phyloP scores from a whole-genome alignment of 2,113 vertebrate genomes.

The Procapra przewalskii region DNA sequence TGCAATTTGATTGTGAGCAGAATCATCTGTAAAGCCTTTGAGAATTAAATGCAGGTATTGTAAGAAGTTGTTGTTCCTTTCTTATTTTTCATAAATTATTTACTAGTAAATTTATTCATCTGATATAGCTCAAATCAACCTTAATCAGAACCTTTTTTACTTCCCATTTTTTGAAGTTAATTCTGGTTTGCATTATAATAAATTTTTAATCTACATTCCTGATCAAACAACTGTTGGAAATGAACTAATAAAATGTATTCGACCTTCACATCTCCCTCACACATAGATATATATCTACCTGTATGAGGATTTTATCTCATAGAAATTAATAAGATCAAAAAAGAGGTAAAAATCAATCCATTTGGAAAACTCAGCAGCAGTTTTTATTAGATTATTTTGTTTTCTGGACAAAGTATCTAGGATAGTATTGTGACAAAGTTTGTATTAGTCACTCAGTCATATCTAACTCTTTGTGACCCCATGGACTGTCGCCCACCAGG shows the following conservation, averaged over 20 bases:
- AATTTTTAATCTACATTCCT: not conserved
- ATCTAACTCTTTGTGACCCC: not conserved
- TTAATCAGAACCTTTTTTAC: not conserved
- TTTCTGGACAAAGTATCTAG: not conserved
- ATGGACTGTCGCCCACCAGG: not conserved
- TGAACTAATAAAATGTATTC: not conserved
- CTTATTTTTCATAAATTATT: not conserved
- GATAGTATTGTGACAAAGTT: not conserved
- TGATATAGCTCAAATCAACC: not conserved
- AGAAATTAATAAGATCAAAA: not conserved
- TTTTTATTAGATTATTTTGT: not conserved
- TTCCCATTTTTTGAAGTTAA: not conserved
- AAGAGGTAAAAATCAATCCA: not conserved
- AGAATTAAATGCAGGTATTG: not conserved
- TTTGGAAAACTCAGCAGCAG: not conserved
- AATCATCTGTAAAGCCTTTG: not conserved
- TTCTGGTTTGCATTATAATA: not conserved
- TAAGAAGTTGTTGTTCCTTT: not conserved
- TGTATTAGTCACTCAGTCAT: not conserved
- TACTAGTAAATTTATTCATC: not conserved
- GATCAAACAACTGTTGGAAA: not conserved
- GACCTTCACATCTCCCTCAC: not conserved
- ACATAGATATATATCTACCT: not conserved
- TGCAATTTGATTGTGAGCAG: not conserved
- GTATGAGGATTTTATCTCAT: not conserved